Percentiles rank a stretch among this genome's conserved stretches.
These are phyloP conservation scores for Macroteleia sp. DNA, from an alignment of 2,888 invertebrate species.

Conservation along the genomic window DNA sequence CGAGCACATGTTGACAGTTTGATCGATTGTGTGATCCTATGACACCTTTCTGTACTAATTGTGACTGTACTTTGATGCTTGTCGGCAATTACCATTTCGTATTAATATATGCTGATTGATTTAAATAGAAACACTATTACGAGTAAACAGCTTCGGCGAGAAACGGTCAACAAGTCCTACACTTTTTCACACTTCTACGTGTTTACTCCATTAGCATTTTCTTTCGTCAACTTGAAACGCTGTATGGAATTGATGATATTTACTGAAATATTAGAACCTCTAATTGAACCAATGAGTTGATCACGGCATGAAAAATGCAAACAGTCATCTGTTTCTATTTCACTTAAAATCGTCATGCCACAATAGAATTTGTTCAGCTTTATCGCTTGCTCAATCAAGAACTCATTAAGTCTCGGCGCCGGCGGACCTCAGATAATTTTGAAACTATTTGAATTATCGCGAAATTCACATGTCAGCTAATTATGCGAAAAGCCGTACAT, in stretches of 20 bases:
- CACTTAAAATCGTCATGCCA: too few species aligned
- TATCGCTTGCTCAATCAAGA: conserved; percentile 12
- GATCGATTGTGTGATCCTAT: conserved; percentile 22
- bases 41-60: conserved; percentile 19
- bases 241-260: too few species aligned
- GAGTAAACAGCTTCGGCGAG: background rate
- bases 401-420: conserved; percentile 33
- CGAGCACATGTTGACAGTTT: conserved; percentile 12
- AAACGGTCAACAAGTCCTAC: too few species aligned
- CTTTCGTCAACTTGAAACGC: too few species aligned
- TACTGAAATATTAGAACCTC: too few species aligned
- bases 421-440: conserved; percentile 25
- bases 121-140: conserved; percentile 2
- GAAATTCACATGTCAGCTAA: conserved; percentile 46
- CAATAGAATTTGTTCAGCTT: too few species aligned
- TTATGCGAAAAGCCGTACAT: conserved; percentile 43
- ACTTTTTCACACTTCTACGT: too few species aligned
- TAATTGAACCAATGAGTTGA: too few species aligned
- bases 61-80: conserved; percentile 1
- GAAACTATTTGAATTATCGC: conserved; percentile 30
- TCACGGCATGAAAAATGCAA: too few species aligned
- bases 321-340: too few species aligned
- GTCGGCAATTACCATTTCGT: conserved; percentile 8
- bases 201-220: too few species aligned
- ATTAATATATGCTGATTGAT: conserved; percentile 16